phyloP scores from a whole-genome alignment of 2,888 invertebrate genomes.

The Euspilapteryx auroguttella region DNA sequence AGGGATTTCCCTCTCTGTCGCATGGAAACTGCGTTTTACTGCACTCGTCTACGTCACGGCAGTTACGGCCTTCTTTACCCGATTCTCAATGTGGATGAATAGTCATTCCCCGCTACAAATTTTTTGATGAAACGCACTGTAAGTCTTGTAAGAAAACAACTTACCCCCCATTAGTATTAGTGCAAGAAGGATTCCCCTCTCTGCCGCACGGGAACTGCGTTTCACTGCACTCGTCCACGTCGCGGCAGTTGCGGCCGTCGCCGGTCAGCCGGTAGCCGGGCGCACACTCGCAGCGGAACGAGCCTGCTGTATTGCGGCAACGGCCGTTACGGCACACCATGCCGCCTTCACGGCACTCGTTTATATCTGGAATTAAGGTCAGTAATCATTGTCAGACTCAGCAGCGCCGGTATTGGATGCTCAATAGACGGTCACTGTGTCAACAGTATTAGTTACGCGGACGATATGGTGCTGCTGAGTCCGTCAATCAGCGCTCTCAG shows the following conservation, averaged over 20 bases:
- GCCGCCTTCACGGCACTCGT: constrained; percentile 83
- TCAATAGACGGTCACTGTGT: no score
- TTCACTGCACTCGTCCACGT: constrained; percentile 77
- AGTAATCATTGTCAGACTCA: no score
- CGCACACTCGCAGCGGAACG: constrained; percentile 81
- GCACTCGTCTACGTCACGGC: constrained; percentile 80
- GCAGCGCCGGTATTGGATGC: no score
- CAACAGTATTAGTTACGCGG: no score
- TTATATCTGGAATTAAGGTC: constrained; percentile 72
- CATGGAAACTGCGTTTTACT: constrained; percentile 51
- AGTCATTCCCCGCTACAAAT: no score
- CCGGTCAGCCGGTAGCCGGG: constrained; percentile 74
- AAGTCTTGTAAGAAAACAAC: constrained; percentile 9
- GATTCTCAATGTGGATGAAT: no score
- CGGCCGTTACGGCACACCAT: constrained; percentile 85
- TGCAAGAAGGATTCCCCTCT: constrained; percentile 38
- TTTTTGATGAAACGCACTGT: no score
- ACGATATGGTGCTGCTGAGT: no score
- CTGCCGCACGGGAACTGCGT: constrained; percentile 31
- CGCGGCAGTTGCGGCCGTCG: constrained; percentile 78
- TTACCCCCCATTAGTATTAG: constrained; percentile 47
- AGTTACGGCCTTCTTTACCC: constrained; percentile 74
- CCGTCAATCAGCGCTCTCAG: no score
- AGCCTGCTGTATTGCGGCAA: constrained; percentile 78
- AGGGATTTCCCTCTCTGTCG: constrained; percentile 33